Conservation (phyloP, 2,797 vertebrate genomes). For the Gymnodraco acuticeps region DNA sequence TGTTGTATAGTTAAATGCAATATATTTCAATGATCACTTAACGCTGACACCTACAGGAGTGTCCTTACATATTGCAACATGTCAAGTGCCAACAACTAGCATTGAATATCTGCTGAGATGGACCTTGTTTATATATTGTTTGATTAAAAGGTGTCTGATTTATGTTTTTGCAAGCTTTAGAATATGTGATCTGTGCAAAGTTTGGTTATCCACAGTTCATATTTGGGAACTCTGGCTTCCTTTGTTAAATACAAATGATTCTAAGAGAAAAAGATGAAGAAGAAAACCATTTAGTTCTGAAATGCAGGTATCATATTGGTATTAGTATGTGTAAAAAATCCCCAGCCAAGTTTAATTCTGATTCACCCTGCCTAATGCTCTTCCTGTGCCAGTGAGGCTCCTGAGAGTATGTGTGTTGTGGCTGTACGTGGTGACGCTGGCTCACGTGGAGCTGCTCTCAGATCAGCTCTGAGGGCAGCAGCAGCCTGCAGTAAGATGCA, state of each 20-base stretch:
- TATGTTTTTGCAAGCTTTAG: not conserved
- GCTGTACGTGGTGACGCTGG: constrained; percentile 20
- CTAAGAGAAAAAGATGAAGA: not conserved
- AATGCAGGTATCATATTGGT: not conserved
- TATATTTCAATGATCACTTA: not conserved
- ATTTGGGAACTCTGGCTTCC: not conserved
- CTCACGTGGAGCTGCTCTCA: constrained; percentile 50
- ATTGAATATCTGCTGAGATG: too few species aligned
- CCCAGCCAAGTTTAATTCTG: not conserved
- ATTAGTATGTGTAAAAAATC: not conserved
- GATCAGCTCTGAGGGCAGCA: constrained; percentile 44
- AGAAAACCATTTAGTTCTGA: not conserved
- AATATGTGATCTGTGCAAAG: not conserved
- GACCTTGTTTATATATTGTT: not conserved
- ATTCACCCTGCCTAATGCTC: not conserved
- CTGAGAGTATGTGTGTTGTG: constrained; percentile 5
- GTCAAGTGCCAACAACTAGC: not conserved
- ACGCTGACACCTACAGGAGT: constrained; percentile 3
- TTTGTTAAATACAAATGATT: not conserved
- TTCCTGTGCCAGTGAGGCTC: constrained; percentile 15
- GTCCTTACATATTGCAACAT: not conserved
- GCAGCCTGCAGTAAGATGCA: constrained; percentile 64
- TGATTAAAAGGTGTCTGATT: not conserved
- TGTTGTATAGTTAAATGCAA: not conserved
- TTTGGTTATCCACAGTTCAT: not conserved